phyloP scores from a whole-genome alignment of 2,113 vertebrate genomes.

The Platysternon megacephalum region DNA sequence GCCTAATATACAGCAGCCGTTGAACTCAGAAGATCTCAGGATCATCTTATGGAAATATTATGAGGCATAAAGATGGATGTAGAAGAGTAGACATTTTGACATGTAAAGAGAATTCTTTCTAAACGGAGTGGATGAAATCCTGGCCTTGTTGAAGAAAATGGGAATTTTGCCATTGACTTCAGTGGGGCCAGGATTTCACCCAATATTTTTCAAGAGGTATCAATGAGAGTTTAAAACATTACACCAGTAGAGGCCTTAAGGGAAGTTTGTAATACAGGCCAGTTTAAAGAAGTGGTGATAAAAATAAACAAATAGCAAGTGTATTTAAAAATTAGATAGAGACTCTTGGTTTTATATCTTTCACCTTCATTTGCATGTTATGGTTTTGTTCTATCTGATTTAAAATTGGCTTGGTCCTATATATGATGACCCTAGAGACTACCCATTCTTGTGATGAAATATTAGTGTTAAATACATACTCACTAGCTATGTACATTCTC shows the following conservation, averaged over 20 bases:
- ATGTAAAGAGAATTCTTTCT: background rate
- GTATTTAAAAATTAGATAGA: background rate
- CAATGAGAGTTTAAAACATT: background rate
- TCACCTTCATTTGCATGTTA: background rate
- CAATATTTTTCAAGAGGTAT: background rate
- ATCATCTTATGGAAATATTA: background rate
- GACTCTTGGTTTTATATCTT: background rate
- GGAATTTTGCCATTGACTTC: background rate
- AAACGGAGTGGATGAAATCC: background rate
- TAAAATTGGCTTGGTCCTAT: background rate
- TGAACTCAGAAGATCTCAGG: background rate
- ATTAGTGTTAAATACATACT: fast-evolving
- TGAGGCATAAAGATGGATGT: background rate
- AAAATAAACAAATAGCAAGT: background rate
- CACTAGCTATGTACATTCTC: background rate
- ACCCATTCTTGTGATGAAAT: background rate
- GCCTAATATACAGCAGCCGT: background rate
- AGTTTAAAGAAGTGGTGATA: background rate
- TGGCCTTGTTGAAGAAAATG: background rate
- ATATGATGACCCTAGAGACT: background rate
- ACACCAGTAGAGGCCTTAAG: background rate
- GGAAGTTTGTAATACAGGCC: background rate
- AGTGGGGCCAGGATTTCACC: background rate
- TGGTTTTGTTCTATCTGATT: slow-evolving; percentile 4
- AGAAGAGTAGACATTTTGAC: background rate